Base-by-base conservation (phyloP, 2,888 invertebrate genomes). In the Cepaea hortensis region DNA sequence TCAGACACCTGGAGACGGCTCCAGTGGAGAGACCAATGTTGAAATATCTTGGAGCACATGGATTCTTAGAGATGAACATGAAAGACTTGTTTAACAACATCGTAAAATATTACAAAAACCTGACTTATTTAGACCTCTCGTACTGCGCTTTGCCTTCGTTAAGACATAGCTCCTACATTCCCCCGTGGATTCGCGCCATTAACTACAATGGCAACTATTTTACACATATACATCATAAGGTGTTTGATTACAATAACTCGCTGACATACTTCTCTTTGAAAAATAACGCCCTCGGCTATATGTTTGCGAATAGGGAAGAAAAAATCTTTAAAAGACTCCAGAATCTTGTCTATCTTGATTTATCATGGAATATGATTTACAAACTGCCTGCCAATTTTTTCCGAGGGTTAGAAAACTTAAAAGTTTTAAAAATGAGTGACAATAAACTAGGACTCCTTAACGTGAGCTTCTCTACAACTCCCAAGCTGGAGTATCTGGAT, bases 391-490 rank as follows among this genome's bases (percentile, higher is more conserved):
- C 0, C 3, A 35, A 23, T 11, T 83, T 83, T 35, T 46, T 83
- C 18, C 13, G 23, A 13, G 83, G 83, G 3, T 20, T 83, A 18
- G 13, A 55, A 13, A 83, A 18, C 55, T 61, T 83, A 11, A 5
- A 75, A 23, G 13, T 7, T 15, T 75, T 83, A 75, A 23, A 23
- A 75, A 35, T 75, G 3, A 4, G 3, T 18, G 62, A 61, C 9
- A 83, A 83, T n/a, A 83, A 46, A 75, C 11, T 83, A 46, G 62
- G 75, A 23, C 13, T n/a, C 15, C 62, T 83, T 20, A 75, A 83
- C 20, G n/a, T 13, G 3, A 35, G 20, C 23, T 75, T 83, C 20
- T 18, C 61, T 15, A 3, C 3, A 15, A 61, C 55, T 6, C 35
- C 73, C 18, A n/a, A 18, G 6, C 35, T 83, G 35, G 3, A 20